A percentile compares a stretch with the other conserved stretches of the same genome.
phyloP scores from a whole-genome alignment of 2,888 invertebrate genomes.

The Trissonchulus sp. region DNA sequence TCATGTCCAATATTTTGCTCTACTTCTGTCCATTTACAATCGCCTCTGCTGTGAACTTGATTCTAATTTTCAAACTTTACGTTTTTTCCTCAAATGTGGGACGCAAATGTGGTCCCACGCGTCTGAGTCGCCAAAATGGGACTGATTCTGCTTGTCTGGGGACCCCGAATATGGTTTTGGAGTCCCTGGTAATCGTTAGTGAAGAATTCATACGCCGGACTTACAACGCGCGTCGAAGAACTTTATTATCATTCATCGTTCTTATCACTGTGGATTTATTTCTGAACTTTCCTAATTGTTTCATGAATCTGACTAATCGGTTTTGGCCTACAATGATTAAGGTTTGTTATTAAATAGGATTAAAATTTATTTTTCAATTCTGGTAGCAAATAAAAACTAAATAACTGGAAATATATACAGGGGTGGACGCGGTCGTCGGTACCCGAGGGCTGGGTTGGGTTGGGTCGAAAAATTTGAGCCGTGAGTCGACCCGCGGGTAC shows the following conservation, averaged over 20 bases:
- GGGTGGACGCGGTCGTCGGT: no score
- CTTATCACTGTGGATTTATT: neutral
- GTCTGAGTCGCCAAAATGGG: neutral
- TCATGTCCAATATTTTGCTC: neutral
- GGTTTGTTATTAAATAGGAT: neutral
- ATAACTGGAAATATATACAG: no score
- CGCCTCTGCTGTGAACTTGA: neutral
- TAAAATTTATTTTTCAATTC: no score
- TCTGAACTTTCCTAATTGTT: neutral
- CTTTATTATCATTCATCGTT: neutral
- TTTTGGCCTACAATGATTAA: neutral
- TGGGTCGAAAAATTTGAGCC: no score
- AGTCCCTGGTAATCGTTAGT: neutral
- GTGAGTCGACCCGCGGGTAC: no score
- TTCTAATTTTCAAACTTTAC: neutral
- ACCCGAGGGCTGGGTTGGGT: no score
- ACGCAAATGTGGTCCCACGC: neutral
- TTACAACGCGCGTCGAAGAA: neutral
- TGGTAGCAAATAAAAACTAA: no score
- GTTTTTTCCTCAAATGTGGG: neutral
- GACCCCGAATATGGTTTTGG: neutral
- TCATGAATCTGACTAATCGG: neutral
- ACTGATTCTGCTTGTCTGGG: no score
- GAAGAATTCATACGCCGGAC: neutral
- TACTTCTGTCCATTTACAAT: neutral